Evolutionary conservation across 1,140 invertebrate genomes (phyloP).

Genomic region (Ladona fulva): DNA sequence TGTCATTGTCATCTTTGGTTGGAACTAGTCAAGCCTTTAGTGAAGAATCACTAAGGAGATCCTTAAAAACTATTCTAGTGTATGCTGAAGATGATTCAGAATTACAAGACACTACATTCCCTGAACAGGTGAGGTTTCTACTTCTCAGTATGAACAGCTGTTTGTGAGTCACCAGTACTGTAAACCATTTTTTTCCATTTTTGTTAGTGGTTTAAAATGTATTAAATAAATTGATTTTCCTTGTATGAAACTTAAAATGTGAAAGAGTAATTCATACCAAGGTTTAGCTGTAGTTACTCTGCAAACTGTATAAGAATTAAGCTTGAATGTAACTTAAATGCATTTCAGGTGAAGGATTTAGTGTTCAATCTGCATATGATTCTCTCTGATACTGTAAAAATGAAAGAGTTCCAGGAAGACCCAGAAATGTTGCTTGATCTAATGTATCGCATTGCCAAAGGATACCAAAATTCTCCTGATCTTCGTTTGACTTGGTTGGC

Average conservation of each 20-base stretch:
- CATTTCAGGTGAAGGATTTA: slow-evolving; percentile 73
- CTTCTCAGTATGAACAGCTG: too few species aligned
- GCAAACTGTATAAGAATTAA: too few species aligned
- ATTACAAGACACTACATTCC: slow-evolving; percentile 85
- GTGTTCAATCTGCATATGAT: slow-evolving; percentile 98
- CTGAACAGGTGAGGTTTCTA: slow-evolving; percentile 60
- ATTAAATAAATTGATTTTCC: too few species aligned
- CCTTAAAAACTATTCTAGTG: slow-evolving; percentile 87
- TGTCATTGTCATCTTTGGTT: slow-evolving; percentile 85
- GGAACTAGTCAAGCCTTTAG: slow-evolving; percentile 78
- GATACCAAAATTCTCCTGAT: slow-evolving; percentile 96
- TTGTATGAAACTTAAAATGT: too few species aligned
- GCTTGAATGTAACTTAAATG: too few species aligned
- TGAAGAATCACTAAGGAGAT: slow-evolving; percentile 87
- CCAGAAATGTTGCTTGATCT: slow-evolving; percentile 96
- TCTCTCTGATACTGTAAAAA: slow-evolving; percentile 95
- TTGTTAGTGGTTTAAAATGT: too few species aligned
- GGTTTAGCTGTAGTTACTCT: too few species aligned
- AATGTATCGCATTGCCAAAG: slow-evolving; percentile 97
- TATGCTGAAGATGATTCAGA: slow-evolving; percentile 88
- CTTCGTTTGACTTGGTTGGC: slow-evolving; percentile 91
- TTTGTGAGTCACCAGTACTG: too few species aligned
- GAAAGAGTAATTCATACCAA: too few species aligned
- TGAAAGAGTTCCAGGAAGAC: slow-evolving; percentile 97
- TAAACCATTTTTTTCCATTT: too few species aligned